Evolutionary conservation across 1,140 invertebrate genomes (phyloP), one percentile per base, ranked within the genome.

Genomic region (Drosophila truncata): DNA sequence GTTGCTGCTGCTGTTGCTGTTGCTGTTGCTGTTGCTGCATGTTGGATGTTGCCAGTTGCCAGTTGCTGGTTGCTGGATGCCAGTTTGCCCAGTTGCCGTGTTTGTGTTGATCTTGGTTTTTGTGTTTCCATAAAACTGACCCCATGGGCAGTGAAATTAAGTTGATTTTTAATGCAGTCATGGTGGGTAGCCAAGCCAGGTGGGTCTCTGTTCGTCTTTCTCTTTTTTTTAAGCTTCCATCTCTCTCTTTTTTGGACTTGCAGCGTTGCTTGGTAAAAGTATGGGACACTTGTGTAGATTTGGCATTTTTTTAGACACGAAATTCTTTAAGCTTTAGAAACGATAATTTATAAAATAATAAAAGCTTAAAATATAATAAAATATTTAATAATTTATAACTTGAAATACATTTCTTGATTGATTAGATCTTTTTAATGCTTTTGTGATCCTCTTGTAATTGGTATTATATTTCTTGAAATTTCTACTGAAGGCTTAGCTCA

Each of bases 161-260:
- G 74, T 77, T 77, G 73, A 82, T 90, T 90, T 90, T 90, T 90
- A 90, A 90, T 90, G 86, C 85, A 90, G 66, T 85, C 85, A 72
- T 85, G 85, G 74, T 90, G 85, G 85, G 69, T 79, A 82, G 57
- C 69, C 81, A 67, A 72, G 76, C 72, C 64, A 84, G 75, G 62
- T 82, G 74, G 74, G 42, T 78, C 55, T 41, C 41, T 58, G 44
- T 13, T 33, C 14, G 31, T 64, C 31, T 33, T 13, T 44, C n/a
- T 57, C 33, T 20, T 11, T 37, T 44, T 66, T 37, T 23, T 11
- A 3, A 69, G 47, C 54, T 44, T 9, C 37, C 42, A 20, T 70
- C 37, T 67, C 66, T 8, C 25, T 33, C 47, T 54, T 31, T 66
- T 64, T 67, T 37, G 2, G 23, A 70, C 35, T 67, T 67, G 55